phyloP scores from a whole-genome alignment of 2,797 vertebrate genomes.

The Pipistrellus nathusii region DNA sequence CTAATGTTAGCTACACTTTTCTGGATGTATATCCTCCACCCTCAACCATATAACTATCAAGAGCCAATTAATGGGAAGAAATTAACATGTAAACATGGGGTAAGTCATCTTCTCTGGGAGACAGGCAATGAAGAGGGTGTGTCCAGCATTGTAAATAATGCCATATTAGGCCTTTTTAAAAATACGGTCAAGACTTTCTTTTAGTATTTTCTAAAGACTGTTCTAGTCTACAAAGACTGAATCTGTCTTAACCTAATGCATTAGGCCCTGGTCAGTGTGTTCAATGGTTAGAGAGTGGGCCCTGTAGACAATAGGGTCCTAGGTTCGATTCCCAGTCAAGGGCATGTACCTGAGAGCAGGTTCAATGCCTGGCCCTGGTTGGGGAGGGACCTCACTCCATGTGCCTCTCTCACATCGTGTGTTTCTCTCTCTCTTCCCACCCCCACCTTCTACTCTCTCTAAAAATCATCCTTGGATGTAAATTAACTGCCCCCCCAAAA shows the following conservation, averaged over 20 bases:
- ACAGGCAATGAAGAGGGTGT: background rate
- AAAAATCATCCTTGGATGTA: no score
- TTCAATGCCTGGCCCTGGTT: no score
- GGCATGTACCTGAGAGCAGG: no score
- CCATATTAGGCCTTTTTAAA: background rate
- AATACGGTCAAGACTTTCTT: background rate
- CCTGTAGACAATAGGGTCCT: no score
- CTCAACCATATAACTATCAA: background rate
- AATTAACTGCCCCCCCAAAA: no score
- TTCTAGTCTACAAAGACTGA: slow-evolving; percentile 5
- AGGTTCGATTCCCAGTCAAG: no score
- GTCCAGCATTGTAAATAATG: background rate
- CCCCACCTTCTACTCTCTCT: no score
- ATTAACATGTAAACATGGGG: background rate
- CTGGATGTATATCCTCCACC: background rate
- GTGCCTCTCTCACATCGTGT: no score
- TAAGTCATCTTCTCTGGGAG: background rate
- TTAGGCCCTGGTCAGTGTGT: background rate
- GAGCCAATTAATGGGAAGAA: background rate
- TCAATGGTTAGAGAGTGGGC: no score
- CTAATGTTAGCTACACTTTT: background rate
- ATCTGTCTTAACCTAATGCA: slow-evolving; percentile 20
- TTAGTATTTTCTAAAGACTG: background rate
- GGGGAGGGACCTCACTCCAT: no score
- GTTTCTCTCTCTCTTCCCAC: no score